Percentiles rank a stretch among this genome's conserved stretches.
Conservation (phyloP, 2,888 invertebrate genomes). For the Peribatodes rhomboidaria region DNA sequence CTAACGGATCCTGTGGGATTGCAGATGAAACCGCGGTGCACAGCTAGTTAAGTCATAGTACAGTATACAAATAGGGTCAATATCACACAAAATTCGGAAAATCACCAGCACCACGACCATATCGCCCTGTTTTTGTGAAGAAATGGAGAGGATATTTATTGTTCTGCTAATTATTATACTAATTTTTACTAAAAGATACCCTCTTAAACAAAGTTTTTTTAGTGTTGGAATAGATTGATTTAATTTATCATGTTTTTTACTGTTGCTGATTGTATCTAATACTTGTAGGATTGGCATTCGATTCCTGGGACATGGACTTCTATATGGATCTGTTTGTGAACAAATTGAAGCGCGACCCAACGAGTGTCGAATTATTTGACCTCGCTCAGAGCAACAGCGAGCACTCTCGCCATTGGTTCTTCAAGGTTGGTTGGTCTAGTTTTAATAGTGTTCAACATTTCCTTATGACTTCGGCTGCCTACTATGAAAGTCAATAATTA, state of each 20-base stretch:
- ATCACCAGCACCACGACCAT: no score
- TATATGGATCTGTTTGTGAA: constrained; percentile 95
- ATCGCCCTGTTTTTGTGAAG: no score
- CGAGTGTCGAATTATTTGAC: constrained; percentile 99
- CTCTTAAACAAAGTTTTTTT: no score
- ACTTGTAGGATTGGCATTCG: constrained; percentile 93
- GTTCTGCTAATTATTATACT: no score
- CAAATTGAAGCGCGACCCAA: constrained; percentile 95
- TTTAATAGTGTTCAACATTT: constrained; percentile 20
- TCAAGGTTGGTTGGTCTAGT: constrained; percentile 88
- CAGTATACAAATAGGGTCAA: no score
- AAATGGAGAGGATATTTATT: no score
- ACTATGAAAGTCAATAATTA: constrained; percentile 7
- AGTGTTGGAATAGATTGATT: no score
- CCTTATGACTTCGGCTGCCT: neutral
- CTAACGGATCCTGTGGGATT: no score
- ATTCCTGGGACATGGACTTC: constrained; percentile 96
- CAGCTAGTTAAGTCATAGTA: no score
- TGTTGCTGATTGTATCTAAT: neutral
- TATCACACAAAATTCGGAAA: no score
- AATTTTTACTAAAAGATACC: no score
- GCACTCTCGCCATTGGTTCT: constrained; percentile 99
- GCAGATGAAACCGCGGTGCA: no score
- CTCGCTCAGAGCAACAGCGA: constrained; percentile 99
- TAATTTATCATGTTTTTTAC: neutral